Evolutionary conservation across 2,113 vertebrate genomes (phyloP).

Genomic region (Elgaria multicarinata): DNA sequence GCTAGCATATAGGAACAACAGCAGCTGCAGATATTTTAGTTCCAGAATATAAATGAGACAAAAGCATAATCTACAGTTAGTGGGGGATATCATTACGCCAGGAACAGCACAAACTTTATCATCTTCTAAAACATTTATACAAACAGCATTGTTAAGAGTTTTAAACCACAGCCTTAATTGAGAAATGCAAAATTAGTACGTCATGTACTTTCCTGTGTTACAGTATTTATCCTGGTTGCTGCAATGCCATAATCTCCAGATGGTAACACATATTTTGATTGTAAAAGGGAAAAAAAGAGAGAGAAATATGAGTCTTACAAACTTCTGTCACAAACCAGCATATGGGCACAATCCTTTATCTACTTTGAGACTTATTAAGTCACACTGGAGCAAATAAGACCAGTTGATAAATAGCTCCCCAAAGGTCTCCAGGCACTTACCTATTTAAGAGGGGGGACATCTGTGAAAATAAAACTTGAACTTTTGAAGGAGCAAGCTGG

Average conservation of each 20-base stretch:
- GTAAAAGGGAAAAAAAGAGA: not conserved
- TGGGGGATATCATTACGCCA: not conserved
- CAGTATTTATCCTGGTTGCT: not conserved
- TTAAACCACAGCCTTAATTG: conserved; percentile 3
- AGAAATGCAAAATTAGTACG: not conserved
- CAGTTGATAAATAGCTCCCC: not conserved
- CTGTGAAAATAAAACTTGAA: not conserved
- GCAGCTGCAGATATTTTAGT: not conserved
- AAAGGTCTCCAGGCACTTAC: not conserved
- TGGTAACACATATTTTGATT: conserved; percentile 5
- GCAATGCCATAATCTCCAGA: conserved; percentile 14
- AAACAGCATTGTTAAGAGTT: conserved; percentile 13
- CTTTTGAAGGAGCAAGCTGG: not conserved
- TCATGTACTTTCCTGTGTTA: not conserved
- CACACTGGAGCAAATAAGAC: not conserved
- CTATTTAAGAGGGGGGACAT: not conserved
- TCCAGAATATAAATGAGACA: not conserved
- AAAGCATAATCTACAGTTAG: not conserved
- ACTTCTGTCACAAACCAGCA: not conserved
- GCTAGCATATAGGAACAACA: not conserved
- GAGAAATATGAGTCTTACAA: not conserved
- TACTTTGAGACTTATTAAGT: not conserved
- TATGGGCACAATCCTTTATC: not conserved
- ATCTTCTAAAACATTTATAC: conserved; percentile 1
- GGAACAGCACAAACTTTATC: not conserved